Evolutionary conservation across 2,797 vertebrate genomes (phyloP), one percentile per base, ranked within the genome.

Genomic region (Peromyscus aztecus): DNA sequence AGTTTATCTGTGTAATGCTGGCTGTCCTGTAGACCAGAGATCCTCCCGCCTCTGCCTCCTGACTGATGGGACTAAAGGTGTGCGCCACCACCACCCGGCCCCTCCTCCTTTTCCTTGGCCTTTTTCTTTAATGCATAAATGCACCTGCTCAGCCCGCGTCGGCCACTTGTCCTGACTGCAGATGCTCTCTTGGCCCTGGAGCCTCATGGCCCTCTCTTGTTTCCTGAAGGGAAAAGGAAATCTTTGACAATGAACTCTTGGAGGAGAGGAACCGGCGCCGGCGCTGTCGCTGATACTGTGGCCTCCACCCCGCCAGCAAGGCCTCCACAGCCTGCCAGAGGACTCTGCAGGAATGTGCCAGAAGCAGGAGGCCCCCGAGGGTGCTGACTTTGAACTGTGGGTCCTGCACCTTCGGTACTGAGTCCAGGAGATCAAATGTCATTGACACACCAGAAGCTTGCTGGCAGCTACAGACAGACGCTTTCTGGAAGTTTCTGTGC

Each of bases 211-310:
- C 2, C 0, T 40, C 27, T 95, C 84, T 67, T 98, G 29, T 97
- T 69, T 97, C 57, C 76, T 88, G 1, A 96, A 99, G 99, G 95
- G 99, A 99, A 95, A 98, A 98, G 46, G 97, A 98, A n/a, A 94
- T 98, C 16, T 99, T 99, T 85, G 99, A 99, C 10, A 98, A 98
- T 37, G 97, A 98, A 91, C 98, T 99, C 12, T 49, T 98, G 7
- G 98, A 98, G 29, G 97, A 98, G 21, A 98, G 98, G 90, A 98
- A 46, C 5, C 97, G 73, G 11, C 86, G 93, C 34, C 77, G 6
- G 52, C 52, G 52, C 52, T 55, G 52, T 11, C 59, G 29, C 95
- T 97, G 94, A 61, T 0, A 8, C 19, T 0, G 0, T 0, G 27
- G 3, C 0, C 0, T 0, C 29, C 16, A 31, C 59, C 59, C 11